These are phyloP conservation scores for Ammospiza caudacuta DNA, from an alignment of 2,113 vertebrate genomes.

Conservation along the genomic window DNA sequence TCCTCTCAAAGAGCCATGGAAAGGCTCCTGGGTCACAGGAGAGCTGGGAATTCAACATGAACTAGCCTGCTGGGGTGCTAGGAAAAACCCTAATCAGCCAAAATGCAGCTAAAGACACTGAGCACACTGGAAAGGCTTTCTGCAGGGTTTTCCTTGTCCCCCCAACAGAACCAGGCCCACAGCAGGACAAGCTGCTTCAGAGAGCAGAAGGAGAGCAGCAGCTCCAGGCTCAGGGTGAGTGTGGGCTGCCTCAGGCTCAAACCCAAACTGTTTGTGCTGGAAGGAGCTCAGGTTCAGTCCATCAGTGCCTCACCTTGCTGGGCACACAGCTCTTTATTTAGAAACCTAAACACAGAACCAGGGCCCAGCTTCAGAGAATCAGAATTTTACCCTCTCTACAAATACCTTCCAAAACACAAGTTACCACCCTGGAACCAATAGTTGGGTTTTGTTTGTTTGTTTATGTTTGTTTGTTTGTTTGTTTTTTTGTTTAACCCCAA, in stretches of 20 bases:
- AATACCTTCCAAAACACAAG: neutral
- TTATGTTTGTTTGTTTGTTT: neutral
- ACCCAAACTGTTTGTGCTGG: neutral
- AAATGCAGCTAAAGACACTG: neutral
- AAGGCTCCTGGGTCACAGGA: neutral
- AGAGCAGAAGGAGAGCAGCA: neutral
- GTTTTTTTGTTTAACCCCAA: neutral
- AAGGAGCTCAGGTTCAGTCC: neutral
- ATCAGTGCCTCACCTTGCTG: neutral
- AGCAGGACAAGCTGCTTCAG: neutral
- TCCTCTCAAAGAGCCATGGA: neutral
- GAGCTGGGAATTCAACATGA: neutral
- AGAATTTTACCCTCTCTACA: neutral
- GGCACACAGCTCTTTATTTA: neutral
- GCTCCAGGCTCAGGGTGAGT: neutral
- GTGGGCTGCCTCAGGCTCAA: neutral
- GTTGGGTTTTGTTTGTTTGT: neutral
- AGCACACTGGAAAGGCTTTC: neutral
- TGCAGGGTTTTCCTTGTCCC: neutral
- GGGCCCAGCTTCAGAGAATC: neutral
- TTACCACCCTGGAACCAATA: neutral
- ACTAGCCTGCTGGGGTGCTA: neutral
- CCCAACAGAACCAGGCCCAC: neutral
- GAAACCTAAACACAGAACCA: neutral
- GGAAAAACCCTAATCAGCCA: neutral